Evolutionary conservation across 2,888 invertebrate genomes (phyloP).

Genomic region (Eremobia ochroleuca): DNA sequence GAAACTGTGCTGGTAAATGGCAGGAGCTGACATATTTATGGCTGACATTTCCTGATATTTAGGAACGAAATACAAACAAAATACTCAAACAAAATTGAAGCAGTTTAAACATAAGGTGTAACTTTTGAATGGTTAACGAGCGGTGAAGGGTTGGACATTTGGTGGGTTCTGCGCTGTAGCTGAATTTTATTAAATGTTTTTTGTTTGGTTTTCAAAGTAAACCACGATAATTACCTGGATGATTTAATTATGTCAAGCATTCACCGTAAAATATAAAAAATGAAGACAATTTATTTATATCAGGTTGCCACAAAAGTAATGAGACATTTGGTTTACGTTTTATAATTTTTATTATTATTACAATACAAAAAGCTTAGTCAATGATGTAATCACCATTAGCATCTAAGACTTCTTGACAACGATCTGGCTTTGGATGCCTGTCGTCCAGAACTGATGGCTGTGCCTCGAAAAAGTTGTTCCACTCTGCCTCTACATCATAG

Average conservation of each 20-base stretch:
- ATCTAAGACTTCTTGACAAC: no score
- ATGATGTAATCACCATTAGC: no score
- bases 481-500: no score
- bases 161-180: background rate
- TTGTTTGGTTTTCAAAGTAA: background rate
- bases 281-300: no score
- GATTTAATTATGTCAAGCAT: background rate
- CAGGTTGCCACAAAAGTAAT: no score
- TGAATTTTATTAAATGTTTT: background rate
- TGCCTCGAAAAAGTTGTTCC: no score
- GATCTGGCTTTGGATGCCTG: no score
- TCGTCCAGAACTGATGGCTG: no score
- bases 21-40: background rate
- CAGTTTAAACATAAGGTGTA: background rate
- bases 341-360: no score
- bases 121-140: background rate
- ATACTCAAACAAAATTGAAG: background rate
- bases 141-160: background rate
- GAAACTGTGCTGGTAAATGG: background rate
- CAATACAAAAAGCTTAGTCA: no score
- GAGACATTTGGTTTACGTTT: no score
- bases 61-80: background rate
- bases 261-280: background rate
- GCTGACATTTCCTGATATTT: background rate
- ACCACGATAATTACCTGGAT: background rate